Evolutionary conservation across 2,888 invertebrate species (phyloP).

Genomic region (Calameuta filiformis): DNA sequence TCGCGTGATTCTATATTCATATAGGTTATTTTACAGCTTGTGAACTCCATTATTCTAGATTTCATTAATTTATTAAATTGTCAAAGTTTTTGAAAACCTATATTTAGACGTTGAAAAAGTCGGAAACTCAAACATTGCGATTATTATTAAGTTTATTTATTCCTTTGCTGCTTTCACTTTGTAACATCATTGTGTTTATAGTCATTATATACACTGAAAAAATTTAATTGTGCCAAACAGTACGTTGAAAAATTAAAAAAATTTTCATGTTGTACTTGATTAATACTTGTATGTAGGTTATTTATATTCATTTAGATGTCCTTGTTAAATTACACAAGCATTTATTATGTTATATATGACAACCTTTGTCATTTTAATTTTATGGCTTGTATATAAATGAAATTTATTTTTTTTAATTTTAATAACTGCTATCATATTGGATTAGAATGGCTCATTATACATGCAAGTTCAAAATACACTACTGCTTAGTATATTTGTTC

Average conservation of each 20-base stretch:
- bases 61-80: not conserved
- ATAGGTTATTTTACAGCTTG: not conserved
- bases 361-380: too few relatives aligned
- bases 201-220: not conserved
- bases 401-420: too few relatives aligned
- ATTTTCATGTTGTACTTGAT: not conserved
- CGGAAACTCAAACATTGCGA: not conserved
- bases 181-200: not conserved
- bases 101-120: not conserved
- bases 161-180: not conserved
- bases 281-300: too few relatives aligned
- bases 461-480: too few relatives aligned
- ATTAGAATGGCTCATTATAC: too few relatives aligned
- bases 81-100: not conserved
- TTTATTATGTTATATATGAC: too few relatives aligned
- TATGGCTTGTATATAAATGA: too few relatives aligned
- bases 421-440: too few relatives aligned
- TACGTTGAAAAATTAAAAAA: not conserved
- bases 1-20: not conserved
- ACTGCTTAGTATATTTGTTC: too few relatives aligned
- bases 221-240: not conserved
- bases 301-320: too few relatives aligned
- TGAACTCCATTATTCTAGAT: not conserved
- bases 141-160: not conserved
- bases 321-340: too few relatives aligned